These are phyloP conservation scores for Malurus splendens DNA, from an alignment of 2,797 vertebrate species.

Conservation along the genomic window DNA sequence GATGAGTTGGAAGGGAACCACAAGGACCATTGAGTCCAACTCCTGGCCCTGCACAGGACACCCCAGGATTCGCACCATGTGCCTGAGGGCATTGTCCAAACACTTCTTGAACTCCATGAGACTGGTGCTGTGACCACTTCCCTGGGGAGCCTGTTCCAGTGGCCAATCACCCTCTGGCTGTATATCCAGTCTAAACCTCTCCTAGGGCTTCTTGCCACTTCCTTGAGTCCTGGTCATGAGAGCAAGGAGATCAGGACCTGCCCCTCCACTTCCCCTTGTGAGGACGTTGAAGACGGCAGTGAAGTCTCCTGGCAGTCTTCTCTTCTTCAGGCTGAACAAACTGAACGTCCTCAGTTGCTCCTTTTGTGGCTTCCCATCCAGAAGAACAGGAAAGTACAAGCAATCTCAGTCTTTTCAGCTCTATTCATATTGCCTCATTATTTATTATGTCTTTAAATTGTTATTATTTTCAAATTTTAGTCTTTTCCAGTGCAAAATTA, in stretches of 20 bases:
- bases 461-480: neutral
- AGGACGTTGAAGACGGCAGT: neutral
- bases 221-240: neutral
- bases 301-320: neutral
- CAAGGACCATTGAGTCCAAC: rapidly evolving
- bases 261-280: rapidly evolving
- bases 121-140: neutral
- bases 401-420: neutral
- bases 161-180: rapidly evolving
- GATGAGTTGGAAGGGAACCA: neutral
- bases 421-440: neutral
- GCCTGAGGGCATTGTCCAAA: neutral
- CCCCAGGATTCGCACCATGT: neutral
- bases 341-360: neutral
- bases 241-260: no score
- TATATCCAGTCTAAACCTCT: neutral
- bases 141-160: neutral
- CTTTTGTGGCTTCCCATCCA: neutral
- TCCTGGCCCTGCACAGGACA: neutral
- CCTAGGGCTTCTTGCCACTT: neutral
- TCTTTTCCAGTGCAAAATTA: neutral
- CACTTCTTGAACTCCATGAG: neutral
- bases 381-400: neutral
- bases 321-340: neutral
- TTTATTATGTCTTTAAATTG: neutral